These are phyloP conservation scores for Acanthisitta chloris DNA, from an alignment of 2,113 vertebrate species.

Conservation along the genomic window DNA sequence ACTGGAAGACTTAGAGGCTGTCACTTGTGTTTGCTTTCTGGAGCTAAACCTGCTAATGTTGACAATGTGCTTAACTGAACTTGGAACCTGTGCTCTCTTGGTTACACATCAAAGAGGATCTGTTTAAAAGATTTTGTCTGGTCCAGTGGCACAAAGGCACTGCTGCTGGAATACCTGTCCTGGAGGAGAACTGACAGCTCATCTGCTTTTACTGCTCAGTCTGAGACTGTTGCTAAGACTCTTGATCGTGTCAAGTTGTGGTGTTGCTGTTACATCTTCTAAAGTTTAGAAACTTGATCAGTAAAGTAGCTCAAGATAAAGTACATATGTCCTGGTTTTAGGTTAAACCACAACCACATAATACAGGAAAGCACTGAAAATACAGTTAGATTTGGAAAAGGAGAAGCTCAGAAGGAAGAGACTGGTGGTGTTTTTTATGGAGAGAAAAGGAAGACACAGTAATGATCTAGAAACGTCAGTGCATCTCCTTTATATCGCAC, in stretches of 20 bases:
- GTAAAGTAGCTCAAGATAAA: not conserved
- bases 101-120: not conserved
- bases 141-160: not conserved
- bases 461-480: not conserved
- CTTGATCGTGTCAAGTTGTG: not conserved
- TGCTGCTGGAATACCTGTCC: not conserved
- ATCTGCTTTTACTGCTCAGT: not conserved
- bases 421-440: rapidly evolving
- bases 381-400: not conserved
- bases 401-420: not conserved
- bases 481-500: not conserved
- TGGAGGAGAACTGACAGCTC: not conserved
- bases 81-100: not conserved
- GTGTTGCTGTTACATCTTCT: not conserved
- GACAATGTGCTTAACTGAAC: not conserved
- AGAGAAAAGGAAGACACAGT: not conserved
- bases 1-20: not conserved
- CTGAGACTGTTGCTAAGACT: not conserved
- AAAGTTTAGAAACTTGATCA: not conserved
- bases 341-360: no score
- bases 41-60: not conserved
- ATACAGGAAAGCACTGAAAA: not conserved
- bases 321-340: no score
- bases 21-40: not conserved
- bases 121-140: not conserved